A percentile compares a stretch with the other conserved stretches of the same genome.
phyloP scores from a whole-genome alignment of 1,140 invertebrate species.

The Zaprionus ghesquierei region DNA sequence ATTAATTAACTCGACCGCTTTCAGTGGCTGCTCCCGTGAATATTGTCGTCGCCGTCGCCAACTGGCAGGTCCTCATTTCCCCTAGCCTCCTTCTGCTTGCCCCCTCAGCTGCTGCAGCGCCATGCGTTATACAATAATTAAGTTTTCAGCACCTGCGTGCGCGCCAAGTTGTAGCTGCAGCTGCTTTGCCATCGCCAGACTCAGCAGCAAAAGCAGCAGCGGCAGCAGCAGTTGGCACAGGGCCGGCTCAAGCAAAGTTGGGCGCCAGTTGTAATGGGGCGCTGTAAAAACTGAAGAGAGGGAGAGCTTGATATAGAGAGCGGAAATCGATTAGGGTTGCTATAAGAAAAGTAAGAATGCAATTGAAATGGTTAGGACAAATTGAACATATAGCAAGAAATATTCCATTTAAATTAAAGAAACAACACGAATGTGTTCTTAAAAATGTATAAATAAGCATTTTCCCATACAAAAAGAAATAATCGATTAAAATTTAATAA shows the following conservation, averaged over 20 bases:
- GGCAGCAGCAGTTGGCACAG: background rate
- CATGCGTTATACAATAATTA: slow-evolving; percentile 79
- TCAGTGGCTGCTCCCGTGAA: slow-evolving; percentile 35
- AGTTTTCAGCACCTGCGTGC: slow-evolving; percentile 78
- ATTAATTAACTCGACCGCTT: slow-evolving; percentile 73
- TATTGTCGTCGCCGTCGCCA: background rate
- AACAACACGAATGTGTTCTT: too few species aligned
- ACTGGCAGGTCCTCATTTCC: slow-evolving; percentile 2
- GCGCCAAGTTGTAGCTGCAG: slow-evolving; percentile 49
- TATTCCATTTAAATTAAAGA: too few species aligned
- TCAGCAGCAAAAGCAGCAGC: background rate
- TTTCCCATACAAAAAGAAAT: too few species aligned
- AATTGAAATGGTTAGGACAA: too few species aligned
- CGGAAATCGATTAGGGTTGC: too few species aligned
- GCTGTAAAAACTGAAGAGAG: background rate
- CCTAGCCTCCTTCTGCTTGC: background rate
- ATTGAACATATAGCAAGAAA: too few species aligned
- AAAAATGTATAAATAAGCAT: too few species aligned
- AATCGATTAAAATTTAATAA: too few species aligned
- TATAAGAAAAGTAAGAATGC: too few species aligned
- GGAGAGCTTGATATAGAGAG: background rate
- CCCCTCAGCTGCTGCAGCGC: slow-evolving; percentile 6
- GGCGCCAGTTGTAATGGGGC: slow-evolving; percentile 18
- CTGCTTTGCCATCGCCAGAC: slow-evolving; percentile 15
- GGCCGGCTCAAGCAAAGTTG: background rate